phyloP scores from a whole-genome alignment of 92 coral and sea anemone genomes.

The Metridium senile region DNA sequence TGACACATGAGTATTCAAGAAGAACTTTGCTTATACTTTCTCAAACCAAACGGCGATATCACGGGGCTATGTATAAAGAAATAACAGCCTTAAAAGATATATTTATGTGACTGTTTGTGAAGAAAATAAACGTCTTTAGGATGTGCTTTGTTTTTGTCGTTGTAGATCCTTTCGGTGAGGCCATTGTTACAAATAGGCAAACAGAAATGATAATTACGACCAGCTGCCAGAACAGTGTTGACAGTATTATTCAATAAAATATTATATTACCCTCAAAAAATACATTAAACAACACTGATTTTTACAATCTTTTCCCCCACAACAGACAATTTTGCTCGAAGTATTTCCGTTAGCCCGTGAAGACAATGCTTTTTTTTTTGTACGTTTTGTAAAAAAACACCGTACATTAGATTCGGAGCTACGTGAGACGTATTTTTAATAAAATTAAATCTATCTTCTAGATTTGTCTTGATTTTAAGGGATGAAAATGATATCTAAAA shows the following conservation, averaged over 20 bases:
- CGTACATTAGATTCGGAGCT: too few relatives aligned
- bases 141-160: background rate
- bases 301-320: too few relatives aligned
- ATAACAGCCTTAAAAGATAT: background rate
- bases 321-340: too few relatives aligned
- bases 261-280: background rate
- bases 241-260: background rate
- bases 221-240: background rate
- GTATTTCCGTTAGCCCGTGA: too few relatives aligned
- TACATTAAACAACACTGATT: background rate
- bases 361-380: too few relatives aligned
- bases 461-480: too few relatives aligned
- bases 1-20: too few relatives aligned
- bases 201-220: background rate
- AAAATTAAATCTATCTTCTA: too few relatives aligned
- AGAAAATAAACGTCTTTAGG: background rate
- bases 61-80: background rate
- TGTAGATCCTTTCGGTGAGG: background rate
- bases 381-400: too few relatives aligned
- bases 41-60: background rate
- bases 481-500: background rate
- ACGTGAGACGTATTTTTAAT: too few relatives aligned
- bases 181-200: conserved; percentile 30
- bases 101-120: background rate
- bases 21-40: too few relatives aligned